Evolutionary conservation across 2,888 invertebrate species (phyloP), one percentile per base, ranked within the genome.

Genomic region (Teleogryllus oceanicus): DNA sequence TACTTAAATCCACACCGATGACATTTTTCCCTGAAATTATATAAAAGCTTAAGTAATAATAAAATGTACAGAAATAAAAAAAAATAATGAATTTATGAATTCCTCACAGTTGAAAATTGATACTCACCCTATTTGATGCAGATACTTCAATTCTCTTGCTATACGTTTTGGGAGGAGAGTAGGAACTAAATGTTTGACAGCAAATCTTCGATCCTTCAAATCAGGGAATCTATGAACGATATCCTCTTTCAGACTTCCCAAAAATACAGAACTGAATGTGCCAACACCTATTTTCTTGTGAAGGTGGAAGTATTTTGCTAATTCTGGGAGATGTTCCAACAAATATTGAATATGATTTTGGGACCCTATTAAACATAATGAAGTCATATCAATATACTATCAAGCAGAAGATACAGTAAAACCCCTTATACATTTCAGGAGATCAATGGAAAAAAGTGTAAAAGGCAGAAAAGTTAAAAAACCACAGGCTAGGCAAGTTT

Each of bases 101-200:
- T 51, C 11, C 49, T 78, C 49, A 16, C 11, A 78, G 50, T 37
- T 37, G 62, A 37, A 51, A 24, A 49, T 74, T 21, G n/a, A 51
- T 79, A 49, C 84, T 85, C 87, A 94, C 94, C 94, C 94, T 85
- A 94, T 93, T 83, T 92, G 90, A 84, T 91, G 91, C 83, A 96
- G 89, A 85, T 95, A 96, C 83, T 91, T 89, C 79, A 96, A 87
- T 88, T 96, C 96, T 84, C 92, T 93, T 85, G 93, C 92, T 79
- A 96, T 92, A 82, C 96, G 89, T 77, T 91, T 91, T 0, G 96
- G 96, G 86, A 95, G 94, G 82, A 94, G 93, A 2, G 96, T 96
- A 8, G 96, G 96, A 83, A 96, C 92, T 78, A 96, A 90, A 88
- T 96, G 94, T 86, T 96, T 96, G 80, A 96, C 90, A 3, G 96